Conservation (phyloP, 1,140 invertebrate genomes). For the Lasioglossum albipes region DNA sequence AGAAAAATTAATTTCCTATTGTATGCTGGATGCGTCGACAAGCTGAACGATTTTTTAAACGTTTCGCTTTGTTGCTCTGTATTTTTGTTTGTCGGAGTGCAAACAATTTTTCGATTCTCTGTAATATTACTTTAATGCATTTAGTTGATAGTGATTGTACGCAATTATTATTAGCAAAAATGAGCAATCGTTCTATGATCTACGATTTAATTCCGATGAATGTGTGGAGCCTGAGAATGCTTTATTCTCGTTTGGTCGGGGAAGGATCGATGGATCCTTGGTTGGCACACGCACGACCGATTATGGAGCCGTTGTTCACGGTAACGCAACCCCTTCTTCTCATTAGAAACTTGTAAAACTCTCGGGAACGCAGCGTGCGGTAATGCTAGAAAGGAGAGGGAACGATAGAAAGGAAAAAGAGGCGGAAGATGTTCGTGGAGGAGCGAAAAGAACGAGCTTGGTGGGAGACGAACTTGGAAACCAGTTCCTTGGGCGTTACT, state of each 20-base stretch:
- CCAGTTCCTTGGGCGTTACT: constrained; percentile 64
- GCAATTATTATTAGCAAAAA: no score
- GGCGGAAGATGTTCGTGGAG: constrained; percentile 7
- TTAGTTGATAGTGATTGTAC: no score
- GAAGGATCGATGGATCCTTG: constrained; percentile 23
- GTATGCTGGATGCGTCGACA: constrained; percentile 16
- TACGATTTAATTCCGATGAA: no score
- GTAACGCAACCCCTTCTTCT: constrained; percentile 65
- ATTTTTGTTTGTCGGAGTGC: no score
- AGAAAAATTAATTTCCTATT: constrained; percentile 28
- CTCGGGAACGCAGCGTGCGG: constrained; percentile 26
- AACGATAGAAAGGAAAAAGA: constrained; percentile 9
- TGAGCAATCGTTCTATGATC: no score
- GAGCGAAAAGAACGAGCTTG: constrained; percentile 1
- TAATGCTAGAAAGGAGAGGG: constrained; percentile 27
- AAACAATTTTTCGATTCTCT: no score
- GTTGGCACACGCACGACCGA: not conserved
- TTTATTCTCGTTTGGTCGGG: constrained; percentile 15
- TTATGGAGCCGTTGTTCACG: constrained; percentile 46
- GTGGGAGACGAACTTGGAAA: constrained; percentile 53
- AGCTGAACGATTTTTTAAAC: no score
- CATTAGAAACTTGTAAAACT: constrained; percentile 71
- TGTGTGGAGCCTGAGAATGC: not conserved
- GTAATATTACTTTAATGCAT: no score
- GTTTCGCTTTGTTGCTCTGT: no score